Percentiles rank a stretch among this genome's conserved stretches.
Conservation (phyloP, 2,113 vertebrate genomes). For the Promerops cafer region DNA sequence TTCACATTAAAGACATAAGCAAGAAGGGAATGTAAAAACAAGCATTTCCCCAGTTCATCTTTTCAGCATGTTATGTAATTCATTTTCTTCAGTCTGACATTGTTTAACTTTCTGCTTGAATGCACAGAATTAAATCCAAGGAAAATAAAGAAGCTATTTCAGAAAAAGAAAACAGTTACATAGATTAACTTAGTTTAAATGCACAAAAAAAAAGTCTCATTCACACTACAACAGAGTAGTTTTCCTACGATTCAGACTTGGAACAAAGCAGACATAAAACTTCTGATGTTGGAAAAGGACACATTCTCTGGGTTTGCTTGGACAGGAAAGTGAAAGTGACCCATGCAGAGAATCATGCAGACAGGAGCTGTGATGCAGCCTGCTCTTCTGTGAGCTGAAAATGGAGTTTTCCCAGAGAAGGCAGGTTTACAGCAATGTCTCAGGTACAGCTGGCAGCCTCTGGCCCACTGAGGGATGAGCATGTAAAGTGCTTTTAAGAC, state of each 20-base stretch:
- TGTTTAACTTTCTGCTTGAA: neutral
- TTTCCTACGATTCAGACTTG: neutral
- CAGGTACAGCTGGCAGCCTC: neutral
- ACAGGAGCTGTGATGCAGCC: neutral
- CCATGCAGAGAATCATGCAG: neutral
- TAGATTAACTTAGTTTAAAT: neutral
- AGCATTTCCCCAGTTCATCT: neutral
- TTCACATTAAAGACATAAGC: neutral
- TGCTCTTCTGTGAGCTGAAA: neutral
- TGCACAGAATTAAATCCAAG: neutral
- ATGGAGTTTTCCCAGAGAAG: neutral
- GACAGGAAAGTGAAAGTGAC: neutral
- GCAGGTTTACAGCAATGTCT: neutral
- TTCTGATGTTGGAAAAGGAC: neutral
- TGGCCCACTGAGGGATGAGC: neutral
- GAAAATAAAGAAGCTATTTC: neutral
- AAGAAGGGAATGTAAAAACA: neutral
- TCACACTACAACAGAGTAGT: neutral
- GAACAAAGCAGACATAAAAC: neutral
- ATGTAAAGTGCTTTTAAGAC: neutral
- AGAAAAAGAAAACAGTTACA: neutral
- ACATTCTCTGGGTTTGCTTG: neutral
- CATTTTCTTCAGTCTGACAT: neutral
- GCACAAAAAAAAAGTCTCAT: neutral
- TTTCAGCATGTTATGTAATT: neutral